Conservation (phyloP, 1,140 invertebrate species). For the Hermatobates lingyangjiaoensis region DNA sequence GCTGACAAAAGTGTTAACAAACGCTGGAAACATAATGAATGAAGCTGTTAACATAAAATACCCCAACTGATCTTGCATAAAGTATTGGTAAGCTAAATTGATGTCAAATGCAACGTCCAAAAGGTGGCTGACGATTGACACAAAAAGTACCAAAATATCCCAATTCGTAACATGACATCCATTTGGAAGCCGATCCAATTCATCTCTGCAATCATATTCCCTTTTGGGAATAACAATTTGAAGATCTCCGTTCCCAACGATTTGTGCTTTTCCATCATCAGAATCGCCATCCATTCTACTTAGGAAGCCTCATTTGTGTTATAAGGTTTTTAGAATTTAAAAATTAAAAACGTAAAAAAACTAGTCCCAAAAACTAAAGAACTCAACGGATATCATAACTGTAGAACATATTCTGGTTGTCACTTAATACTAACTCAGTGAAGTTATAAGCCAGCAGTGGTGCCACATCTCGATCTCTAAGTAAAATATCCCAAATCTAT, state of each 20-base stretch:
- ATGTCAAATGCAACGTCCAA: constrained; percentile 41
- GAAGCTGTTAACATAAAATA: constrained; percentile 37
- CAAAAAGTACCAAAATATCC: constrained; percentile 26
- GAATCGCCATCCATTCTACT: constrained; percentile 1
- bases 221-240: background rate
- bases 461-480: too few relatives aligned
- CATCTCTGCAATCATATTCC: background rate
- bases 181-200: constrained; percentile 5
- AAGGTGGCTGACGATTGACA: constrained; percentile 39
- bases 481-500: too few relatives aligned
- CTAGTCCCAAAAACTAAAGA: too few relatives aligned
- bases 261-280: background rate
- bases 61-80: constrained; percentile 24
- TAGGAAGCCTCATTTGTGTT: too few relatives aligned
- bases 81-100: constrained; percentile 31
- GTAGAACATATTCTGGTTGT: too few relatives aligned
- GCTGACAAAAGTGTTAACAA: constrained; percentile 40
- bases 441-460: too few relatives aligned
- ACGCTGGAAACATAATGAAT: constrained; percentile 40
- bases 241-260: background rate
- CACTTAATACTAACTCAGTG: too few relatives aligned
- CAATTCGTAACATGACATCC: constrained; percentile 23
- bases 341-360: too few relatives aligned
- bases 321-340: too few relatives aligned
- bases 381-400: too few relatives aligned